Percentiles rank a stretch among this genome's conserved stretches.
These are phyloP conservation scores for Triplophysa bombifrons DNA, from an alignment of 2,797 vertebrate species.

Conservation along the genomic window DNA sequence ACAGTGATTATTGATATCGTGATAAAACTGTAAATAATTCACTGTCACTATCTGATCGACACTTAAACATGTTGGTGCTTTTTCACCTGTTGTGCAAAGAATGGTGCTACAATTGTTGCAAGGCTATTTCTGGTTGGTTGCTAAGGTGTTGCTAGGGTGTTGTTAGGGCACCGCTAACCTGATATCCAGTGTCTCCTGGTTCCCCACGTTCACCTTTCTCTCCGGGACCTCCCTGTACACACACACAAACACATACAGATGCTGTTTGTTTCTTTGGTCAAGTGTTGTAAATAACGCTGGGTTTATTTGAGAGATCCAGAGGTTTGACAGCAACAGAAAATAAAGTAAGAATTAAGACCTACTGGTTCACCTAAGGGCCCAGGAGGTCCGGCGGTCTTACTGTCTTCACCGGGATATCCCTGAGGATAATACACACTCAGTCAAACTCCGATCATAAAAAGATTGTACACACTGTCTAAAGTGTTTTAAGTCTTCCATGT, in stretches of 20 bases:
- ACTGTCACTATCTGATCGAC: too few relatives aligned
- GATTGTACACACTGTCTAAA: not conserved
- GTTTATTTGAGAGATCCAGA: conserved; percentile 4
- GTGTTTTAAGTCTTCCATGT: too few relatives aligned
- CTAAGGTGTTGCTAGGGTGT: not conserved
- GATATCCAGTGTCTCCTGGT: conserved; percentile 88
- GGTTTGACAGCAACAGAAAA: conserved; percentile 61
- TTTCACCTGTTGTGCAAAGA: too few relatives aligned
- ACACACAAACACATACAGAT: conserved; percentile 51
- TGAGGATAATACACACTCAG: conserved; percentile 66
- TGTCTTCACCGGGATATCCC: conserved; percentile 95
- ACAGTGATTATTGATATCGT: too few relatives aligned
- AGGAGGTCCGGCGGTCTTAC: conserved; percentile 82
- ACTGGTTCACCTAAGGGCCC: conserved; percentile 99
- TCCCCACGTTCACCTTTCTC: conserved; percentile 90
- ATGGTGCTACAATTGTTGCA: not conserved
- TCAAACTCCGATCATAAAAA: conserved; percentile 29
- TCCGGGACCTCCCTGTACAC: conserved; percentile 83
- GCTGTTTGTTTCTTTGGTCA: not conserved
- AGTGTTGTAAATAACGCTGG: not conserved
- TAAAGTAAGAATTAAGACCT: conserved; percentile 89
- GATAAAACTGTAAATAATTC: too few relatives aligned
- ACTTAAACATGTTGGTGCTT: too few relatives aligned
- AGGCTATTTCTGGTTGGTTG: not conserved
- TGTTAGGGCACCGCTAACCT: conserved; percentile 65